Base-by-base conservation (phyloP, 2,888 invertebrate genomes). In the Lithophane socia region DNA sequence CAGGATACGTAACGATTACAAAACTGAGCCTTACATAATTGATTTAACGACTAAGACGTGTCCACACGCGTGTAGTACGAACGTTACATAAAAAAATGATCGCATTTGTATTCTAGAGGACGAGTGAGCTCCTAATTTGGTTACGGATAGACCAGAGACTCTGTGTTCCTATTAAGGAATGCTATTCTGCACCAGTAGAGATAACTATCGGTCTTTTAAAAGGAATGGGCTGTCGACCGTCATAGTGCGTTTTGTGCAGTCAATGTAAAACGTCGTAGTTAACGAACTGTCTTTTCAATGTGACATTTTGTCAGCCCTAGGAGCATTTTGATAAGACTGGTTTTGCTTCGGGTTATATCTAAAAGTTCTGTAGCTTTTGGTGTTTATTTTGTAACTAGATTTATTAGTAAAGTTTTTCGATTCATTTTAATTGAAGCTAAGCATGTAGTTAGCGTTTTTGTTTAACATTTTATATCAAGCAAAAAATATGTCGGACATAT, bases 41-140 rank as follows among this genome's bases (percentile, higher is more conserved):
- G 77, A 60, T 77, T 84, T 88, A 88, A 85, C 81, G 80, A 85
- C 75, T 71, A 67, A 74, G 56, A 81, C 86, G 87, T 86, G 88
- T 69, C 70, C 79, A 84, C 82, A 77, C 78, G 74, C 44, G 29
- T 73, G 44, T 61, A 79, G 81, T 86, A 77, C 56, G 73, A 73
- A 80, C 73, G 84, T 90, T 90, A 91, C 87, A 88, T 90, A 90
- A 91, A 90, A 88, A 87, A 69, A 29, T 18, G 44, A n/a, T 63
- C 74, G 65, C 86, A 87, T 94, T 92, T 87, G 90, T 92, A 93
- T 92, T 89, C 92, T 70, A 77, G 47, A 82, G 83, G 83, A 89
- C 89, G 87, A 88, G 77, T 86, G 80, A 85, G 88, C 80, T 87
- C 92, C 94, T 90, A 92, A 93, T 92, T 93, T 90, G 92, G 93